phyloP scores from a whole-genome alignment of 2,113 vertebrate genomes.

The Laticauda colubrina region DNA sequence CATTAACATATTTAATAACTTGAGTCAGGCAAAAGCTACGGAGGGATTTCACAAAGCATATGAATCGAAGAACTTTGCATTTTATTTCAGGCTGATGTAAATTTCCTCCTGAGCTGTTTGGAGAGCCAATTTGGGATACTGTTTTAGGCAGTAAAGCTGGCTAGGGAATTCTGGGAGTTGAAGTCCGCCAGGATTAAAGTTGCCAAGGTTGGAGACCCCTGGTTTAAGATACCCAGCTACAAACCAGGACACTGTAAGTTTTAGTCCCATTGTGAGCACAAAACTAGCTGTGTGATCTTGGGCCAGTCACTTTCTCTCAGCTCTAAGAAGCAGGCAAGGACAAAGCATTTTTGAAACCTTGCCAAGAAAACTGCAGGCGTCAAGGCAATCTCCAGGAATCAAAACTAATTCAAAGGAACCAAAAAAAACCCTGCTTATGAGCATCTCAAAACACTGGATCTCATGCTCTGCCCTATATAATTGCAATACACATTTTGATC shows the following conservation, averaged over 20 bases:
- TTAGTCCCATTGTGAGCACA: not conserved
- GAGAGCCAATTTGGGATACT: not conserved
- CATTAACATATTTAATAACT: not conserved
- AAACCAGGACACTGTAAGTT: not conserved
- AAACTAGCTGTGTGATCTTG: not conserved
- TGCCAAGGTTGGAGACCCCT: too few species aligned
- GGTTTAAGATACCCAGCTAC: not conserved
- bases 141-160: not conserved
- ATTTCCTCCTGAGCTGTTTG: not conserved
- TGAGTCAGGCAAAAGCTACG: not conserved
- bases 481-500: not conserved
- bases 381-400: not conserved
- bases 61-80: not conserved
- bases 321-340: not conserved
- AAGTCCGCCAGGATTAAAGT: too few species aligned
- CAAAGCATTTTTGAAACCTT: not conserved
- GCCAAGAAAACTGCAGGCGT: not conserved
- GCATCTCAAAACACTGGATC: not conserved
- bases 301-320: not conserved
- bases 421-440: not conserved
- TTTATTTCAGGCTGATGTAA: not conserved
- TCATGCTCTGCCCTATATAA: not conserved
- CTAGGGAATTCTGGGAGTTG: too few species aligned
- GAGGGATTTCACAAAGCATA: not conserved
- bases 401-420: not conserved